Evolutionary conservation across 2,888 invertebrate species (phyloP).

Genomic region (Dysmachus trigonus): DNA sequence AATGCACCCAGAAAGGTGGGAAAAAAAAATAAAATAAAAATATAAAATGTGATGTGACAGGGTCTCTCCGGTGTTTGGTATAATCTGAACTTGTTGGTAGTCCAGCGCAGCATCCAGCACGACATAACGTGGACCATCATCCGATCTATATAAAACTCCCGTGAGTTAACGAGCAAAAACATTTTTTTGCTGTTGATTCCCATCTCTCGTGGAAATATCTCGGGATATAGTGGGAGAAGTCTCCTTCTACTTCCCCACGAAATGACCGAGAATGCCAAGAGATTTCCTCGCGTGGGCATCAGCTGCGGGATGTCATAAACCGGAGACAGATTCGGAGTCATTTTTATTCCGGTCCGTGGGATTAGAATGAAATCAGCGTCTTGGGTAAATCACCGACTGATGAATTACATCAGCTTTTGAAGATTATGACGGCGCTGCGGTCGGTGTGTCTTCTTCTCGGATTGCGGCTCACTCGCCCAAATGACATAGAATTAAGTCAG

Average conservation of each 20-base stretch:
- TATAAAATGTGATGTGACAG: slow-evolving; percentile 14
- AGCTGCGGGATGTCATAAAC: neutral
- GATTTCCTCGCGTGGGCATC: slow-evolving; percentile 5
- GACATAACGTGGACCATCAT: neutral
- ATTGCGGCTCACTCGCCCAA: neutral
- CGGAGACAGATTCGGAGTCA: neutral
- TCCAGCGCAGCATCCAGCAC: neutral
- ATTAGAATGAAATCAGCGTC: slow-evolving; percentile 10
- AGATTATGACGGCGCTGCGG: neutral
- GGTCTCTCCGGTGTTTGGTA: neutral
- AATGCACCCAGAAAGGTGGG: slow-evolving; percentile 10
- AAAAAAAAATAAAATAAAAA: too few relatives aligned
- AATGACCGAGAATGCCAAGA: neutral
- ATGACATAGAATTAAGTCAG: neutral
- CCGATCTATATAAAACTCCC: neutral
- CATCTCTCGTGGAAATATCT: neutral
- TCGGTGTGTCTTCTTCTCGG: neutral
- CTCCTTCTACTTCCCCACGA: too few relatives aligned
- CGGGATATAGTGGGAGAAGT: neutral
- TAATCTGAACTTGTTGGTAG: too few relatives aligned
- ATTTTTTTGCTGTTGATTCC: neutral
- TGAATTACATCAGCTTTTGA: neutral
- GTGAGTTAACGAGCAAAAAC: neutral
- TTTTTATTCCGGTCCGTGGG: slow-evolving; percentile 11
- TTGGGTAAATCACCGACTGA: slow-evolving; percentile 13